Evolutionary conservation across 2,797 vertebrate species (phyloP).

Genomic region (Tinamus major): DNA sequence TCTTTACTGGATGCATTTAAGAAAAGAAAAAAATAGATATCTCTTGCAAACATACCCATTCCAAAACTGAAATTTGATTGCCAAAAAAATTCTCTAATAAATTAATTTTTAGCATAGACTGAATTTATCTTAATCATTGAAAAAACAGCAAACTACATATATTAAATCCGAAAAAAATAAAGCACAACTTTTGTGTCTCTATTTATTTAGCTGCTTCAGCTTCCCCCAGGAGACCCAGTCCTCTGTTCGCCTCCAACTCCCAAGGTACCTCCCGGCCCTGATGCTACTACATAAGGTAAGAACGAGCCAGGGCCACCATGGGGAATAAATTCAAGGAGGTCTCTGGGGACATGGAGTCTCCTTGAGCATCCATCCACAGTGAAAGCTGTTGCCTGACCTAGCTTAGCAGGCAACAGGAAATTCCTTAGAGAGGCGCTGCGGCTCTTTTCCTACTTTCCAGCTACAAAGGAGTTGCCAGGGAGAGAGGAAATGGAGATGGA

Average conservation of each 20-base stretch:
- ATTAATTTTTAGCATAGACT: background rate
- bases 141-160: background rate
- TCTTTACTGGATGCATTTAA: background rate
- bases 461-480: background rate
- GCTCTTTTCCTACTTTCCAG: background rate
- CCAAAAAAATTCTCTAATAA: rapidly evolving
- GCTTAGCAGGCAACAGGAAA: background rate
- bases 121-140: background rate
- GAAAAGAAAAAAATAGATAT: background rate
- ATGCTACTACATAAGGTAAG: background rate
- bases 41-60: background rate
- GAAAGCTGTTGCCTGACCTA: background rate
- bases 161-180: background rate
- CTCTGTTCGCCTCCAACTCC: background rate
- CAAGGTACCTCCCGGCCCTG: rapidly evolving
- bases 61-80: background rate
- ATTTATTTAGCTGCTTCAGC: background rate
- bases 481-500: background rate
- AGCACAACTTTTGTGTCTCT: background rate
- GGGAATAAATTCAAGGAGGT: background rate
- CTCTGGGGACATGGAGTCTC: rapidly evolving
- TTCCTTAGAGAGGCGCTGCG: rapidly evolving
- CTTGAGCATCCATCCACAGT: background rate
- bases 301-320: no score
- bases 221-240: background rate